Evolutionary conservation across 2,113 vertebrate species (phyloP), one percentile per base, ranked within the genome.

Genomic region (Tachuris rubrigastra): DNA sequence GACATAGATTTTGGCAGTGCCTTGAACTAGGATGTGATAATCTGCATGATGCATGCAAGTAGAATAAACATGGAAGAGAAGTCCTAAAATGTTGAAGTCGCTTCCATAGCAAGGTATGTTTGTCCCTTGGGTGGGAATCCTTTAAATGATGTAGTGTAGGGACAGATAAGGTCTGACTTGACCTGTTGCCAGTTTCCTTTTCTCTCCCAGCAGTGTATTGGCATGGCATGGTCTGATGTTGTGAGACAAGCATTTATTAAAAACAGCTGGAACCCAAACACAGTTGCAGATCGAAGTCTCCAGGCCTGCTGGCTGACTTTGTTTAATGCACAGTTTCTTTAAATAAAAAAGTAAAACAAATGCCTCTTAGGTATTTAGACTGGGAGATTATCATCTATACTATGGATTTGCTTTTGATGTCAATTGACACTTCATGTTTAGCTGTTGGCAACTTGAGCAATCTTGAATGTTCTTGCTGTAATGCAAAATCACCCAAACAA

Each of bases 401-500:
- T 59, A n/a, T 46, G 42, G 10, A 37, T 83, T 85, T 83, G 55
- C n/a, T 44, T 91, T 85, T 92, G 31, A 58, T 90, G 73, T 41
- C 68, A 68, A 0, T 42, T 78, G 66, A 56, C 11, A 3, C 56
- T 93, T 77, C 0, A 11, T 42, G 19, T 60, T 78, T 58, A 72
- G 65, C 44, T 15, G 4, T 84, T 78, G 56, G 60, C 47, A 42
- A 19, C 18, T 93, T 90, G 81, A 93, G 93, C 89, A 91, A 73
- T 69, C 69, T 60, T 62, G 37, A 87, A 53, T 58, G 66, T 93
- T 50, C 49, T 27, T 95, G 89, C 81, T 68, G 33, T 87, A 91
- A 87, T n/a, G 59, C 33, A 85, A 27, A 83, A 73, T 95, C 95
- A 84, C 90, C 94, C 90, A 95, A 93, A 96, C 95, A 96, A 92